These are phyloP conservation scores for Cepphus grylle DNA, from an alignment of 2,113 vertebrate species.

Conservation along the genomic window DNA sequence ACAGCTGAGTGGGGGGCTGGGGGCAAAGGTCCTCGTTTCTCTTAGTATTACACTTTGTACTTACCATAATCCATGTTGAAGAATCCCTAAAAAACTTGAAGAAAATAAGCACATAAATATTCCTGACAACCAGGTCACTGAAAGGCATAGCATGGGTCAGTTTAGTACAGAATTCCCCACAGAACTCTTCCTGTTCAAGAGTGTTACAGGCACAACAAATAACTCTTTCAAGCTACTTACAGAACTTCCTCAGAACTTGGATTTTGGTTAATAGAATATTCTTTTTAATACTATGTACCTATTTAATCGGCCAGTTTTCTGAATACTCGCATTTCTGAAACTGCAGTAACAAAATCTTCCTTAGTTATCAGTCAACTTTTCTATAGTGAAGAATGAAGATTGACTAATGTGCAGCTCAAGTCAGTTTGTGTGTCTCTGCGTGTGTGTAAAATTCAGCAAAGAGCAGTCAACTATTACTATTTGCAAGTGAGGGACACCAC, in stretches of 20 bases:
- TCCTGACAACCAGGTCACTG: background rate
- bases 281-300: background rate
- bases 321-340: background rate
- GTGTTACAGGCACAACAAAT: background rate
- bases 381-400: background rate
- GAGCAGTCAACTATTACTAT: background rate
- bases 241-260: conserved; percentile 34
- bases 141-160: background rate
- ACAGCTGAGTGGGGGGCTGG: background rate
- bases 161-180: background rate
- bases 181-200: background rate
- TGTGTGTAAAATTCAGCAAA: background rate
- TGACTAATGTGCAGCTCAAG: background rate
- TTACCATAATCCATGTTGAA: background rate
- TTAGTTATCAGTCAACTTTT: background rate
- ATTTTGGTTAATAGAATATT: background rate
- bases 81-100: background rate
- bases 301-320: background rate
- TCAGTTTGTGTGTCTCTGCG: background rate
- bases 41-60: background rate
- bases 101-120: background rate
- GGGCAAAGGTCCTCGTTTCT: background rate
- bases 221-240: background rate
- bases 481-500: background rate
- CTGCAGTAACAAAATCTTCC: background rate